A percentile compares a stretch with the other conserved stretches of the same genome.
Evolutionary conservation across 2,888 invertebrate genomes (phyloP).

Genomic region (Clanis bilineata): DNA sequence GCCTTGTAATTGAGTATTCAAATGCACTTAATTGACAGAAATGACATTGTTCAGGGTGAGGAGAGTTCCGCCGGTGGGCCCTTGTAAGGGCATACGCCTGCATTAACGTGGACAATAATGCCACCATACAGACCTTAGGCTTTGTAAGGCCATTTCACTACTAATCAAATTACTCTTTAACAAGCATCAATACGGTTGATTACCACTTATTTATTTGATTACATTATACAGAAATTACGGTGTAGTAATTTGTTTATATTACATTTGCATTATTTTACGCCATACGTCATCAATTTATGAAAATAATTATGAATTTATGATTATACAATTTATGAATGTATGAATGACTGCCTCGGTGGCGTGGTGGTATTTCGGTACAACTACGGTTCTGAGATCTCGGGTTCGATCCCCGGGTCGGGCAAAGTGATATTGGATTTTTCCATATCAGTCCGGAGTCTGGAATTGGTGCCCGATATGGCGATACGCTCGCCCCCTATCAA

Average conservation of each 20-base stretch:
- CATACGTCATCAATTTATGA: no score
- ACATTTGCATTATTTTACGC: no score
- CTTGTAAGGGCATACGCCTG: conserved; percentile 12
- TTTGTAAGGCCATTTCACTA: conserved; percentile 10
- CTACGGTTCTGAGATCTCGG: neutral
- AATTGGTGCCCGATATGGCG: neutral
- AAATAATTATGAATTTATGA: no score
- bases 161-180: conserved; percentile 10
- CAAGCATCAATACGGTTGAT: neutral
- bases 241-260: no score
- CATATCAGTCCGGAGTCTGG: no score
- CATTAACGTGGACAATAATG: conserved; percentile 13
- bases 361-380: neutral
- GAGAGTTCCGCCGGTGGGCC: conserved; percentile 2
- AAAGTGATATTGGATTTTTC: no score
- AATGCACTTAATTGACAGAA: conserved; percentile 54
- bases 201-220: neutral
- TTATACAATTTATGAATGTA: no score
- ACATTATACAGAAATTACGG: neutral
- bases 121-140: conserved; percentile 4
- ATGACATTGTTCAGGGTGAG: conserved; percentile 9
- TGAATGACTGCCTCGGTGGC: no score
- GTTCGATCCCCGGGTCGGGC: neutral
- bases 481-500: neutral
- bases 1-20: conserved; percentile 55